Evolutionary conservation across 2,888 invertebrate genomes (phyloP).

Genomic region (Calliopum simillimum): DNA sequence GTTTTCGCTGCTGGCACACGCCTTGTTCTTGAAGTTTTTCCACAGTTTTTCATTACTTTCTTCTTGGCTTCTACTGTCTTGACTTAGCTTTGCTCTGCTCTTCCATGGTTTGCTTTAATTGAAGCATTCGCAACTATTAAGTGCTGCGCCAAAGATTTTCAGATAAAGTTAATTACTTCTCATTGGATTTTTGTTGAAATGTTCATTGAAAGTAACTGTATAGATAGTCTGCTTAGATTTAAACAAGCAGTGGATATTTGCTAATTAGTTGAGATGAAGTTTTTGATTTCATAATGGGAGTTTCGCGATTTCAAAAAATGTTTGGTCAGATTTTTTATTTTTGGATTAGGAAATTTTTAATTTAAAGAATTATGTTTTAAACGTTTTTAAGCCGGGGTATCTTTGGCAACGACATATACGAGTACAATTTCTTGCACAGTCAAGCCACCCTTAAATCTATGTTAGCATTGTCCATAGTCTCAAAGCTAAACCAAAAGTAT

Average conservation of each 20-base stretch:
- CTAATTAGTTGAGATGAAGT: slow-evolving; percentile 15
- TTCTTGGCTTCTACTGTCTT: slow-evolving; percentile 7
- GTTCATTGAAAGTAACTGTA: neutral
- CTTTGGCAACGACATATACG: no score
- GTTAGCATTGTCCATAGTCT: no score
- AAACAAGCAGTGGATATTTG: neutral
- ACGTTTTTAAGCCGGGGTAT: no score
- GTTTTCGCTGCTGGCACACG: neutral
- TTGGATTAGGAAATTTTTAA: no score
- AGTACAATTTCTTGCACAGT: no score
- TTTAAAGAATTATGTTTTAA: no score
- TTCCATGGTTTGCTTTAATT: slow-evolving; percentile 36
- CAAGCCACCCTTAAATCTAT: no score
- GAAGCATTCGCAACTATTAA: slow-evolving; percentile 37
- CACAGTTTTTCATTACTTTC: neutral
- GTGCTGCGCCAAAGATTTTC: slow-evolving; percentile 58
- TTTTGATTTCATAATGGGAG: no score
- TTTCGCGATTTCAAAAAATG: no score
- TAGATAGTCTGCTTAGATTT: no score
- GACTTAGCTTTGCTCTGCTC: slow-evolving; percentile 6
- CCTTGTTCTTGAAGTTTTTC: neutral
- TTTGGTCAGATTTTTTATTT: no score
- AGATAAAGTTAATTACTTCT: slow-evolving; percentile 64
- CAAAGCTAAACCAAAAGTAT: no score
- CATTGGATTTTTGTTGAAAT: slow-evolving; percentile 54